phyloP scores from a whole-genome alignment of 2,113 vertebrate species.

The Athene noctua region DNA sequence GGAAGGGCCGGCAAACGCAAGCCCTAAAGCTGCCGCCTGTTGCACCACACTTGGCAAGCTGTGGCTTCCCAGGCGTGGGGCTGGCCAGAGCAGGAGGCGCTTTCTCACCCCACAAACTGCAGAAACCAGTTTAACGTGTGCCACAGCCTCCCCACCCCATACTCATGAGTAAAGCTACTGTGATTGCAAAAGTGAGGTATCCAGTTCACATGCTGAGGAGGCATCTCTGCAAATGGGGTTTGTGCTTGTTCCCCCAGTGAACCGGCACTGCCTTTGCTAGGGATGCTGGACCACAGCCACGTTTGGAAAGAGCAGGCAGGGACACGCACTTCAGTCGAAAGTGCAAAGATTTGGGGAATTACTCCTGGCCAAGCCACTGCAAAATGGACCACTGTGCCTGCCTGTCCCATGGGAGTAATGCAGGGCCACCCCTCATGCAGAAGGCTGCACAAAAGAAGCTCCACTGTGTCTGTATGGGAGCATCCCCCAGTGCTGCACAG shows the following conservation, averaged over 20 bases:
- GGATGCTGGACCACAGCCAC: background rate
- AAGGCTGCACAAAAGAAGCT: too few species aligned
- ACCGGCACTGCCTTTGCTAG: background rate
- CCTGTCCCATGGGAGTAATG: fast-evolving
- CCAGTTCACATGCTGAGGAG: background rate
- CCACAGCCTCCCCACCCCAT: background rate
- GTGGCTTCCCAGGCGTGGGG: background rate
- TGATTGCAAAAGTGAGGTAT: background rate
- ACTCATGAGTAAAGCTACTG: background rate
- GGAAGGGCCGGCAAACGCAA: background rate
- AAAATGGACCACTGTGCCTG: fast-evolving
- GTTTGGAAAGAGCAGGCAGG: fast-evolving
- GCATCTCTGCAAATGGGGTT: background rate
- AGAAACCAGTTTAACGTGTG: background rate
- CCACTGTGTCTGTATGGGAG: fast-evolving
- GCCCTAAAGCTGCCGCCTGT: background rate
- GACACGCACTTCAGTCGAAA: background rate
- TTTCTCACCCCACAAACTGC: background rate
- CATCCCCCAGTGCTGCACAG: fast-evolving
- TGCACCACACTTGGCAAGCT: background rate
- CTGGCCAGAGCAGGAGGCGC: background rate
- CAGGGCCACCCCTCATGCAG: background rate
- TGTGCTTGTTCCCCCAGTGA: background rate
- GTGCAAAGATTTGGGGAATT: background rate
- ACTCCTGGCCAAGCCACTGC: background rate